Base-by-base conservation (phyloP, 2,113 vertebrate genomes). In the Coregonus clupeaformis region DNA sequence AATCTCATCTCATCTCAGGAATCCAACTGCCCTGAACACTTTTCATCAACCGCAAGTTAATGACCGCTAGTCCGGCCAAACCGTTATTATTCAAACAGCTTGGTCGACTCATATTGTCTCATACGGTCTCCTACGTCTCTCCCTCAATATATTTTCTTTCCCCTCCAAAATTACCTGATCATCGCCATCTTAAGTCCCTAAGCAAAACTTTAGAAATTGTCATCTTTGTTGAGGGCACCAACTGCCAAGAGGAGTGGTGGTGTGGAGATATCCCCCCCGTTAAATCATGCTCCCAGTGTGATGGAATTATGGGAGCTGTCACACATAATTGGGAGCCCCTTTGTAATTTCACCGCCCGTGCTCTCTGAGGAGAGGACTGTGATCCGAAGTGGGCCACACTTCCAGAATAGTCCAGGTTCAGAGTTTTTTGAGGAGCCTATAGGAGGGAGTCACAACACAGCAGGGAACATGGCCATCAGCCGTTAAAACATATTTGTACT, bases 11-110 rank as follows among this genome's bases (percentile, higher is more conserved):
- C 70, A 71, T 74, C 66, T 78, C 29, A 59, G 67, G 4, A 18
- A 52, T 52, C 36, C 36, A 42, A 42, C 36, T 11, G 36, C 57
- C 67, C 73, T 59, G 59, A 73, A 77, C 25, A 27, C 75, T 84
- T 82, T 86, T 77, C 80, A 80, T 77, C 80, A 80, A 18, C 82
- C 74, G 63, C 75, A 25, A 86, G 85, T 86, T 84, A 83, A 85
- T 76, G 73, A 76, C 81, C 82, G 36, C 55, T 52, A 52, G 47
- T 4, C 12, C 14, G 47, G 78, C 76, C 74, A 77, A 49, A 70
- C 73, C 32, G 76, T 79, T 74, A 85, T 89, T 83, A 42, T 90
- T 86, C 79, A 87, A 78, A 85, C 77, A 42, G 36, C 1, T 81
- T 77, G 80, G 67, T 5, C 47, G 78, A 75, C 63, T 80, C 76